A percentile compares a stretch with the other conserved stretches of the same genome.
These are phyloP conservation scores for Cephalopachus bancanus DNA, from an alignment of 2,797 vertebrate genomes.

Conservation along the genomic window DNA sequence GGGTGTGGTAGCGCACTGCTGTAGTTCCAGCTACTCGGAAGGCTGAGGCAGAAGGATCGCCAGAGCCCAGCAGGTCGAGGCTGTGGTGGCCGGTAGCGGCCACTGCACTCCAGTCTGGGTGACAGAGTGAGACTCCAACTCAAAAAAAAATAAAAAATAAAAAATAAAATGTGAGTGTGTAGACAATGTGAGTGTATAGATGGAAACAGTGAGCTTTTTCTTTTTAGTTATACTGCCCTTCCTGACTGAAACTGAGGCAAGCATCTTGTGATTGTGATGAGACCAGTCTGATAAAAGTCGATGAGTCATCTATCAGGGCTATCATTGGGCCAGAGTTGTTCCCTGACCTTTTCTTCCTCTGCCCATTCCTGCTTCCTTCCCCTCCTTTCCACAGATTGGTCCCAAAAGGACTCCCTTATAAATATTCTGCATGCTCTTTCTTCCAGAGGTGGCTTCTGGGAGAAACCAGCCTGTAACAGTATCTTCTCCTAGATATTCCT, in stretches of 20 bases:
- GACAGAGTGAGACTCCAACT: no score
- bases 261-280: neutral
- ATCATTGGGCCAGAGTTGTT: neutral
- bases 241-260: neutral
- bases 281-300: neutral
- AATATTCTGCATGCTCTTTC: neutral
- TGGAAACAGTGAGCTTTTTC: neutral
- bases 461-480: neutral
- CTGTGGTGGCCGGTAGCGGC: no score
- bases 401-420: neutral
- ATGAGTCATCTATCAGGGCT: neutral
- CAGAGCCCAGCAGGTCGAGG: no score
- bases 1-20: no score
- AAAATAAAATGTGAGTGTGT: neutral
- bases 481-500: neutral
- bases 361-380: neutral
- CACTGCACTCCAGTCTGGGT: no score
- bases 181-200: neutral
- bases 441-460: neutral
- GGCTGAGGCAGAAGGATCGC: no score
- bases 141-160: no score
- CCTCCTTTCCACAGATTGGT: neutral
- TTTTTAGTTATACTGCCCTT: neutral
- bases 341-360: neutral
- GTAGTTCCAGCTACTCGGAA: no score